These are phyloP conservation scores for Cygnus olor DNA, from an alignment of 2,797 vertebrate genomes.

Conservation along the genomic window DNA sequence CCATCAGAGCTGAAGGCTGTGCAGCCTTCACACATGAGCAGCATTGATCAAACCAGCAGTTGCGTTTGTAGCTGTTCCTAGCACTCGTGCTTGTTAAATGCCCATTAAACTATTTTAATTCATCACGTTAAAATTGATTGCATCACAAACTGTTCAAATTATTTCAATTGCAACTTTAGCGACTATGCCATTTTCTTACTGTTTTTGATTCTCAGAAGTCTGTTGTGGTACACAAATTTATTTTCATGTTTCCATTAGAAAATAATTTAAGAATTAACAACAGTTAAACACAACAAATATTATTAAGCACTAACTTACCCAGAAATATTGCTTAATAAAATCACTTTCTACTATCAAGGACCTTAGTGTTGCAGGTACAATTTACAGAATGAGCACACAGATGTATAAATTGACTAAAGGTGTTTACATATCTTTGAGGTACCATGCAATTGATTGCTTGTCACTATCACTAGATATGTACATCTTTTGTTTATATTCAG, in stretches of 20 bases:
- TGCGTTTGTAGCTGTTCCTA: background rate
- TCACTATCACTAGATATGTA: background rate
- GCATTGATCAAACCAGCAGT: fast-evolving
- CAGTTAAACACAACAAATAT: background rate
- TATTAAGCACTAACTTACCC: background rate
- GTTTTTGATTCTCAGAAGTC: background rate
- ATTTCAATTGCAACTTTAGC: background rate
- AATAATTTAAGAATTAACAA: background rate
- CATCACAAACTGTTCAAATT: background rate
- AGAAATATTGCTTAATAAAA: background rate
- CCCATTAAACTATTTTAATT: background rate
- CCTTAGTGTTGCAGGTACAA: background rate
- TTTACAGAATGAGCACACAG: fast-evolving
- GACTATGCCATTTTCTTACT: background rate
- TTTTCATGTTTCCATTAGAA: background rate
- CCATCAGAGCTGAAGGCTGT: background rate
- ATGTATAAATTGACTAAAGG: background rate
- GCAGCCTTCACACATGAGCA: background rate
- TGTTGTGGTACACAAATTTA: background rate
- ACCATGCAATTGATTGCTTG: background rate
- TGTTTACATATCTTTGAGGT: background rate
- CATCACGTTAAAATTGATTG: background rate
- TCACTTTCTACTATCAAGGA: background rate
- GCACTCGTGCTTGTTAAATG: background rate
- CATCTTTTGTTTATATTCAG: background rate